Conservation (phyloP, 1,140 invertebrate species). For the Ceratoteleas bidentatus region DNA sequence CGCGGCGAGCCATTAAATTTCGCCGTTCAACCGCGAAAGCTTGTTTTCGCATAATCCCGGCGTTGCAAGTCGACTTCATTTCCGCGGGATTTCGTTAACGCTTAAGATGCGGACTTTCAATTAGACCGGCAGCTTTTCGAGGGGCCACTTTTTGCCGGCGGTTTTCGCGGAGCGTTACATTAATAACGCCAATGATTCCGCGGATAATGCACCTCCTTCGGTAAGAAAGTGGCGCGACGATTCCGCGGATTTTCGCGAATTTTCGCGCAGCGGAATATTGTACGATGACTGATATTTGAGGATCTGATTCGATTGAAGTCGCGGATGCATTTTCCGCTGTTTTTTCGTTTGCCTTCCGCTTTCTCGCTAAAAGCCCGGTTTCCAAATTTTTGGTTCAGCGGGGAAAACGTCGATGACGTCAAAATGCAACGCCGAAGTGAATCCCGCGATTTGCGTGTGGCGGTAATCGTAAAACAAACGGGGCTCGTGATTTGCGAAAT, state of each 20-base stretch:
- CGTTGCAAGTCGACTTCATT: slow-evolving; percentile 5
- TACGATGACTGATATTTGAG: too few relatives aligned
- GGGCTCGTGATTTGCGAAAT: too few relatives aligned
- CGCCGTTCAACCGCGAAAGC: background rate
- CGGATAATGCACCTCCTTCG: background rate
- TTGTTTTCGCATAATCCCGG: slow-evolving; percentile 15
- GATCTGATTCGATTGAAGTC: too few relatives aligned
- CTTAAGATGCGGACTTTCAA: slow-evolving; percentile 10
- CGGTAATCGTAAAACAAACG: too few relatives aligned
- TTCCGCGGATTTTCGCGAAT: too few relatives aligned
- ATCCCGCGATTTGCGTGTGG: too few relatives aligned
- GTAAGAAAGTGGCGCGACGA: background rate
- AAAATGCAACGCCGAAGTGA: background rate
- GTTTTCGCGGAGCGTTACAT: slow-evolving; percentile 16
- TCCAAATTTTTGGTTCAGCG: too few relatives aligned
- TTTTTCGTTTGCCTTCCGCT: too few relatives aligned
- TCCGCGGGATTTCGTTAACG: slow-evolving; percentile 15
- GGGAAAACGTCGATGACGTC: background rate
- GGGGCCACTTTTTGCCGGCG: slow-evolving; percentile 7
- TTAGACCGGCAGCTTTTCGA: slow-evolving; percentile 14
- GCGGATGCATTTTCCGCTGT: too few relatives aligned
- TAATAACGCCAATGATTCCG: slow-evolving; percentile 24
- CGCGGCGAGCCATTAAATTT: slow-evolving; percentile 9
- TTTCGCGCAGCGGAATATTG: too few relatives aligned
- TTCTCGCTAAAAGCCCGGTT: too few relatives aligned